Evolutionary conservation across 1,140 invertebrate genomes (phyloP).

Genomic region (Chymomyza costata): DNA sequence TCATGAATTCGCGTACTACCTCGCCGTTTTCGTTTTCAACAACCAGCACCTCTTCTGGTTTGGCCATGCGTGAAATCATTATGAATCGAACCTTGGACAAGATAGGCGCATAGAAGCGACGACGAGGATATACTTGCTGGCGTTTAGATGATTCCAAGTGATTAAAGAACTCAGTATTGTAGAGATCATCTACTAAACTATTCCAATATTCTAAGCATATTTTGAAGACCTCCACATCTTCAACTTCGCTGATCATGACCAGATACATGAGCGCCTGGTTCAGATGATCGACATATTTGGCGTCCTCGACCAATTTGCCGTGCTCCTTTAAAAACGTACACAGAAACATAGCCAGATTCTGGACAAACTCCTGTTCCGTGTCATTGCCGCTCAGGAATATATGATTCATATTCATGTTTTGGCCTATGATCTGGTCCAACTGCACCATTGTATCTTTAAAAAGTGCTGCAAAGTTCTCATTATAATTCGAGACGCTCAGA

Average conservation of each 20-base stretch:
- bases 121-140: constrained; percentile 75
- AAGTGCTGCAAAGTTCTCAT: constrained; percentile 92
- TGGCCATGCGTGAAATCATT: constrained; percentile 99
- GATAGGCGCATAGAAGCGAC: constrained; percentile 86
- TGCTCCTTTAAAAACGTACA: constrained; percentile 98
- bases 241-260: constrained; percentile 97
- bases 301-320: constrained; percentile 89
- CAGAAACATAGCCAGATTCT: constrained; percentile 97
- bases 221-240: constrained; percentile 99
- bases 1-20: constrained; percentile 99
- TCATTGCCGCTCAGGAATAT: constrained; percentile 95
- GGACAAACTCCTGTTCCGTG: constrained; percentile 99
- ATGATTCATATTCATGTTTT: constrained; percentile 92
- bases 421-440: constrained; percentile 92
- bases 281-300: constrained; percentile 82
- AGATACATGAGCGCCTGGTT: constrained; percentile 94
- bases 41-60: constrained; percentile 99
- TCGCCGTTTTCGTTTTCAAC: constrained; percentile 99
- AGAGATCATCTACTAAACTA: constrained; percentile 91
- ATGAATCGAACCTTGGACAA: constrained; percentile 95
- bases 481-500: constrained; percentile 91
- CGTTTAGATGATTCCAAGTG: constrained; percentile 72
- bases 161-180: constrained; percentile 83
- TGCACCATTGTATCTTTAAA: constrained; percentile 94
- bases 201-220: constrained; percentile 99